Conservation (phyloP, 2,113 vertebrate species). For the Dromaius novaehollandiae region DNA sequence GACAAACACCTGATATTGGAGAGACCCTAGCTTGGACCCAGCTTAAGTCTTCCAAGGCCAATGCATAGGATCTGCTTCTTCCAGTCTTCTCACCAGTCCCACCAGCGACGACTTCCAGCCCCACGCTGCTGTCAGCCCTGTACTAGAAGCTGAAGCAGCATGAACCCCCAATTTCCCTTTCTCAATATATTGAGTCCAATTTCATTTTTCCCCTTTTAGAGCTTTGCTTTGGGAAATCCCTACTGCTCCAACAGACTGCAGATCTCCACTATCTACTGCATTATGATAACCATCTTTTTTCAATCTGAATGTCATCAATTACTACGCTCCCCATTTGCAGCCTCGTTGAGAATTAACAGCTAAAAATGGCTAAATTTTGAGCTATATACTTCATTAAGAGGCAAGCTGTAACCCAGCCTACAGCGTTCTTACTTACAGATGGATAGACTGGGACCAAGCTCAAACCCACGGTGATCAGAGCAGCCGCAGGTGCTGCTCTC, state of each 20-base stretch:
- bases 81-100: not conserved
- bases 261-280: not conserved
- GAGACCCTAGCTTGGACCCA: not conserved
- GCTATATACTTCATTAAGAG: rapidly evolving
- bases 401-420: not conserved
- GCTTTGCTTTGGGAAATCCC: not conserved
- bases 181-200: not conserved
- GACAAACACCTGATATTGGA: not conserved
- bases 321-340: not conserved
- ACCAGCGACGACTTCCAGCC: not conserved
- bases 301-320: not conserved
- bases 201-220: no score
- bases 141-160: not conserved
- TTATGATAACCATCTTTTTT: not conserved
- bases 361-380: not conserved
- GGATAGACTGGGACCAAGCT: not conserved
- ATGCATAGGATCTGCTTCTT: not conserved
- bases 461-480: not conserved
- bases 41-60: not conserved
- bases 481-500: rapidly evolving
- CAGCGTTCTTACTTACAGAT: not conserved
- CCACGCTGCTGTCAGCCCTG: not conserved
- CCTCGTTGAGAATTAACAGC: not conserved
- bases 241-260: not conserved
- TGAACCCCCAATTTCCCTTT: not conserved